These are phyloP conservation scores for Nasonia giraulti DNA, from an alignment of 1,140 invertebrate genomes.

Conservation along the genomic window DNA sequence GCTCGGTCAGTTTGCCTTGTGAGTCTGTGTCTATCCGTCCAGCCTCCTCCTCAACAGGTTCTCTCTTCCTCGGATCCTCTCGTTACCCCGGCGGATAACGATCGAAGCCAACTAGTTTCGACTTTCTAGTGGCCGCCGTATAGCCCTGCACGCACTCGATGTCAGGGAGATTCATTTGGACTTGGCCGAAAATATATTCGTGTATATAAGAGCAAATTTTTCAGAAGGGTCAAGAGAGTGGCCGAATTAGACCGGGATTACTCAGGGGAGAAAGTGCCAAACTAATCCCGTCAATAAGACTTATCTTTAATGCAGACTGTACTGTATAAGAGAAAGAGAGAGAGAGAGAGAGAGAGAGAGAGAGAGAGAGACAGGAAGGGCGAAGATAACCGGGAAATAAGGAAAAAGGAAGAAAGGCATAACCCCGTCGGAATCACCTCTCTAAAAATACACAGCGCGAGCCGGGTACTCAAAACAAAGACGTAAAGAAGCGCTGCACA, in stretches of 20 bases:
- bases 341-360: neutral
- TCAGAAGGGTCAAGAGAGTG: neutral
- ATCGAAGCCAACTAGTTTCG: conserved; percentile 51
- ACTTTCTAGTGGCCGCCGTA: conserved; percentile 22
- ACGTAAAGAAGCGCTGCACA: conserved; percentile 3
- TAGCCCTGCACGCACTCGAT: conserved; percentile 7
- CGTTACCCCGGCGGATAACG: conserved; percentile 41
- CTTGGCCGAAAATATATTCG: neutral
- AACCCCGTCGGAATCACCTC: neutral
- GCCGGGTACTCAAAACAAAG: conserved; percentile 2
- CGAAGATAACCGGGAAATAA: neutral
- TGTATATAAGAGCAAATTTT: neutral
- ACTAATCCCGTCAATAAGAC: neutral
- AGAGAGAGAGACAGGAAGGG: neutral
- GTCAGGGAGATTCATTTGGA: neutral
- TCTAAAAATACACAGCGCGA: neutral
- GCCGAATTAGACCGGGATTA: no score
- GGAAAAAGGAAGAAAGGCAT: neutral
- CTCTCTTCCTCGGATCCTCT: neutral
- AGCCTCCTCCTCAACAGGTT: conserved; percentile 29
- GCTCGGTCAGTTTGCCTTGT: neutral
- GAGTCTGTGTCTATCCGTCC: neutral
- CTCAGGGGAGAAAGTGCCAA: neutral
- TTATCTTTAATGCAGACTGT: neutral
- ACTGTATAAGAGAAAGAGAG: neutral